Evolutionary conservation across 2,113 vertebrate species (phyloP).

Genomic region (Leucopsar rothschildi): DNA sequence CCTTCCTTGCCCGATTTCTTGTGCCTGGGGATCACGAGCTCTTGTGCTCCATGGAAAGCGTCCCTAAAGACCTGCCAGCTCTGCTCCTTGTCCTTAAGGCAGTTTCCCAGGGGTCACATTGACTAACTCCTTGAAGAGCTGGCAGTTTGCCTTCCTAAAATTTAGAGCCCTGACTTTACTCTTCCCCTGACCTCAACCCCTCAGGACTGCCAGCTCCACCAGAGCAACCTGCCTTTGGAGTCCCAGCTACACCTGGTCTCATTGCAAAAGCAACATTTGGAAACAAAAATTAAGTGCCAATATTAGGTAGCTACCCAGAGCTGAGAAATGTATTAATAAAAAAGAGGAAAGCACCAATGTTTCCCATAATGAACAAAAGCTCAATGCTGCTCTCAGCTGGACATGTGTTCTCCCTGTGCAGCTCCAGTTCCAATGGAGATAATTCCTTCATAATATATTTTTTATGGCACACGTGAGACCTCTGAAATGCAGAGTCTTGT

Average conservation of each 20-base stretch:
- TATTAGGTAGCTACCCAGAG: slow-evolving; percentile 50
- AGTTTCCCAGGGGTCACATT: not conserved
- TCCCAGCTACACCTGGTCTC: not conserved
- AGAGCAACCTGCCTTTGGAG: not conserved
- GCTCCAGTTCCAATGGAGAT: slow-evolving; percentile 58
- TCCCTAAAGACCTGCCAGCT: not conserved
- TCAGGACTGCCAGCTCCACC: not conserved
- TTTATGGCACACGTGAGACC: slow-evolving; percentile 71
- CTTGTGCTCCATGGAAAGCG: not conserved
- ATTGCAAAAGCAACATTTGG: slow-evolving; percentile 5
- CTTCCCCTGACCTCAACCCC: not conserved
- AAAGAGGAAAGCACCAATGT: slow-evolving; percentile 31
- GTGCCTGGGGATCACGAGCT: not conserved
- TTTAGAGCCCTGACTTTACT: not conserved
- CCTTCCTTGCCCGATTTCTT: not conserved
- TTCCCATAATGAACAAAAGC: slow-evolving; percentile 74
- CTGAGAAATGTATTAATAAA: slow-evolving; percentile 24
- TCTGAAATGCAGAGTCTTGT: slow-evolving; percentile 68
- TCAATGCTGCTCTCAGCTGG: slow-evolving; percentile 95
- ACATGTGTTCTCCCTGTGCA: slow-evolving; percentile 64
- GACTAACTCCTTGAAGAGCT: not conserved
- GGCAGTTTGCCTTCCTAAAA: not conserved
- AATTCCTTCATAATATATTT: slow-evolving; percentile 71
- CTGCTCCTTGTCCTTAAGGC: not conserved
- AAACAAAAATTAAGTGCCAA: slow-evolving; percentile 38